Conservation (phyloP, 2,113 vertebrate species). For the Zosterops hypoxanthus region DNA sequence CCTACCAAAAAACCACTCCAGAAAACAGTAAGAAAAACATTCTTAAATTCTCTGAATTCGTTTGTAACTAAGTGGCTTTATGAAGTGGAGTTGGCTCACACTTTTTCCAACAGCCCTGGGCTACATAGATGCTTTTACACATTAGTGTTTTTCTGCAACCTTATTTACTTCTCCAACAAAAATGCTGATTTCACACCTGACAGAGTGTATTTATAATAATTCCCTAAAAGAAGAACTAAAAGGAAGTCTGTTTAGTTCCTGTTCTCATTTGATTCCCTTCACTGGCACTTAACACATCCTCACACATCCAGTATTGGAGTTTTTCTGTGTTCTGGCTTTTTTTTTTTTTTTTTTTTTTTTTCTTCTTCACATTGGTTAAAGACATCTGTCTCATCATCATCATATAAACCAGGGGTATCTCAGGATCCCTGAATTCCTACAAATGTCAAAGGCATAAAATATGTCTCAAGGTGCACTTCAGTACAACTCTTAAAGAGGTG, state of each 20-base stretch:
- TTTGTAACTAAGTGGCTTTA: neutral
- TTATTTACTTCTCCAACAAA: neutral
- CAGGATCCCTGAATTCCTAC: neutral
- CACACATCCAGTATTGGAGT: neutral
- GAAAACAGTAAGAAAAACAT: neutral
- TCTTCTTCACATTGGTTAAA: neutral
- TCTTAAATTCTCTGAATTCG: neutral
- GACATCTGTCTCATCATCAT: neutral
- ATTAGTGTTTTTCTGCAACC: neutral
- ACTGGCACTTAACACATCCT: neutral
- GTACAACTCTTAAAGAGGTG: neutral
- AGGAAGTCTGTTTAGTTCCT: neutral
- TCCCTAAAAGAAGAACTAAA: neutral
- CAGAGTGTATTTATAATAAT: neutral
- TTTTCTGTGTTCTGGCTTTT: neutral
- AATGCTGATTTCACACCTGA: constrained; percentile 16
- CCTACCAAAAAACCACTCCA: neutral
- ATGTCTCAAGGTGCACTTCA: neutral
- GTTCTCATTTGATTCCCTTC: neutral
- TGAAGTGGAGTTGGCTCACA: neutral
- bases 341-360: neutral
- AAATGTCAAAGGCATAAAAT: neutral
- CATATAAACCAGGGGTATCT: neutral
- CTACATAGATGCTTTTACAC: neutral
- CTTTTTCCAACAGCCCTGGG: neutral